These are phyloP conservation scores for Orthochromis indermauri DNA, from an alignment of 2,113 vertebrate species.

Conservation along the genomic window DNA sequence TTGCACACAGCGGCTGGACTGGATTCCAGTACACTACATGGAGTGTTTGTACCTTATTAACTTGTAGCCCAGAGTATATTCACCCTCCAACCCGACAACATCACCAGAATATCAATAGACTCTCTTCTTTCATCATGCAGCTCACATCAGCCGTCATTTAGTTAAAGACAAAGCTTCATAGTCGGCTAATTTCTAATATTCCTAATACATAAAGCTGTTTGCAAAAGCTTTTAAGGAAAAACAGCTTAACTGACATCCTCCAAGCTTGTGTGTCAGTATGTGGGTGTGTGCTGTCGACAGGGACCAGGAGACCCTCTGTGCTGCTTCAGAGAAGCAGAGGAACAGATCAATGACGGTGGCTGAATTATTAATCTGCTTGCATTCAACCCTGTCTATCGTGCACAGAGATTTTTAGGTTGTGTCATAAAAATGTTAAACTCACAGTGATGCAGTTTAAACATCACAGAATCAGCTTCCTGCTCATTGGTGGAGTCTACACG, in stretches of 20 bases:
- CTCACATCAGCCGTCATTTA: background rate
- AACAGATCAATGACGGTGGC: slow-evolving; percentile 2
- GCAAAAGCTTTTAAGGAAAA: background rate
- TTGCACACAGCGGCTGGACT: background rate
- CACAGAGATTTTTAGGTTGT: background rate
- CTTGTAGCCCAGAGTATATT: background rate
- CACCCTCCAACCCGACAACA: background rate
- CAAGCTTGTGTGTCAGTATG: background rate
- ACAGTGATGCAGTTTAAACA: background rate
- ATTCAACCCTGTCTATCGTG: background rate
- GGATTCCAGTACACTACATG: background rate
- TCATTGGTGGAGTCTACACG: background rate
- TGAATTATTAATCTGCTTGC: slow-evolving; percentile 42
- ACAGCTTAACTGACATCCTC: background rate
- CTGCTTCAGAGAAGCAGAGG: background rate
- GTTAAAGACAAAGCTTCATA: background rate
- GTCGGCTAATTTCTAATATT: background rate
- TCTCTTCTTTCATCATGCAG: background rate
- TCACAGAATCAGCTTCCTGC: background rate
- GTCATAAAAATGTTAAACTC: background rate
- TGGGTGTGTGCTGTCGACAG: background rate
- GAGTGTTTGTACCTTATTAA: background rate
- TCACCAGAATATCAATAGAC: background rate
- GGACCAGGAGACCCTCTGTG: background rate
- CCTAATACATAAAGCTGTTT: background rate